phyloP scores from a whole-genome alignment of 1,140 invertebrate species.

The Triops longicaudatus region DNA sequence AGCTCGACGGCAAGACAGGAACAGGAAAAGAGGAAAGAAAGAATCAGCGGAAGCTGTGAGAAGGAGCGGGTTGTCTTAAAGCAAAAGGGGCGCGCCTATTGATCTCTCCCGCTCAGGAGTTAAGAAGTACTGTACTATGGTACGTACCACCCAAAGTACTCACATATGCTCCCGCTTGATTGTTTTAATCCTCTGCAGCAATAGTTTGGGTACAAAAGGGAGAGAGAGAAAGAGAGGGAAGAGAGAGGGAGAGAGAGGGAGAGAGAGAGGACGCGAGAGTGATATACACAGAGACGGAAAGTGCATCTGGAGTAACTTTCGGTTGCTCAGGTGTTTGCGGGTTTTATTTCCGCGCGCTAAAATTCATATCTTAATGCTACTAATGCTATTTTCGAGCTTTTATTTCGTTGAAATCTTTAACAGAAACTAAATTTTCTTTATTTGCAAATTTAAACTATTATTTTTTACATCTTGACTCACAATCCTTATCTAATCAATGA shows the following conservation, averaged over 20 bases:
- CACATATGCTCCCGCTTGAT: not conserved
- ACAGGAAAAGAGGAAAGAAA: slow-evolving; percentile 4
- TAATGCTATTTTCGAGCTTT: too few species aligned
- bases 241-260: not conserved
- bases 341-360: too few species aligned
- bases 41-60: not conserved
- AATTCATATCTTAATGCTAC: too few species aligned
- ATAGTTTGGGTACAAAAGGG: not conserved
- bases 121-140: not conserved
- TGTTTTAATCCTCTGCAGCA: not conserved
- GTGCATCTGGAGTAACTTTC: too few species aligned
- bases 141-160: not conserved
- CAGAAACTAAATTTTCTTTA: too few species aligned
- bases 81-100: not conserved
- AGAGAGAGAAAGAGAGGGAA: not conserved
- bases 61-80: not conserved
- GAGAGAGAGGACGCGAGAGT: too few species aligned
- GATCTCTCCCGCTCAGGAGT: not conserved
- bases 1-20: not conserved
- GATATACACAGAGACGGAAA: too few species aligned
- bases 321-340: too few species aligned
- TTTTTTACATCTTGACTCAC: too few species aligned
- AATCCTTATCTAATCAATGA: too few species aligned
- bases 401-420: too few species aligned
- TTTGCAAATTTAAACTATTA: too few species aligned